Evolutionary conservation across 1,140 invertebrate species (phyloP).

Genomic region (Lasaia peninsularis): DNA sequence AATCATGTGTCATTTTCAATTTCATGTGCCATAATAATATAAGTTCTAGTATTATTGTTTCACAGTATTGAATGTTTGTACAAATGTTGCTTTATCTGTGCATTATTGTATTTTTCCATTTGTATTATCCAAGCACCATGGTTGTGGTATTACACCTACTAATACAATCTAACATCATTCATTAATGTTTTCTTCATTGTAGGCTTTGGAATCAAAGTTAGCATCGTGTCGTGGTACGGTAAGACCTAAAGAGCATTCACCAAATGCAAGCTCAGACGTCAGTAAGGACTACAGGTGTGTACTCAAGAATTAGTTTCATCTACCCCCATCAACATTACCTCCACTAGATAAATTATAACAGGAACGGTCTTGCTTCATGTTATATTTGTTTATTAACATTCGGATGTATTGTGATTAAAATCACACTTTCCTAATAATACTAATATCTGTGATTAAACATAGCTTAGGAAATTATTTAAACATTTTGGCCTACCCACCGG

Average conservation of each 20-base stretch:
- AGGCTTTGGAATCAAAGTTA: conserved; percentile 79
- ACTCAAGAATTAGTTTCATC: conserved; percentile 65
- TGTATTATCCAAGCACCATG: conserved; percentile 30
- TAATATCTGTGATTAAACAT: conserved; percentile 69
- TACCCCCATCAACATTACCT: conserved; percentile 27
- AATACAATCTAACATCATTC: conserved; percentile 67
- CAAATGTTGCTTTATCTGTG: conserved; percentile 13
- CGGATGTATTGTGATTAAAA: conserved; percentile 48
- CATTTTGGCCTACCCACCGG: conserved; percentile 67
- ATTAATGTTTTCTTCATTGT: conserved; percentile 75
- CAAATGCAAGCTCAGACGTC: conserved; percentile 61
- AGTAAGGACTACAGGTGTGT: conserved; percentile 76
- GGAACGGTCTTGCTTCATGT: conserved; percentile 40
- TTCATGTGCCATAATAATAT: neutral
- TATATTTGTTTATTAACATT: conserved; percentile 40
- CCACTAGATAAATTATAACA: conserved; percentile 25
- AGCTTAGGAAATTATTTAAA: conserved; percentile 43
- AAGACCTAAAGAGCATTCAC: conserved; percentile 74
- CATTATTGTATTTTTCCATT: neutral
- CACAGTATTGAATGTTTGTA: neutral
- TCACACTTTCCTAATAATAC: conserved; percentile 65
- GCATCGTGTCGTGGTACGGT: conserved; percentile 76
- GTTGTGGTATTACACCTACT: conserved; percentile 50
- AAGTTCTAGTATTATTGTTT: neutral
- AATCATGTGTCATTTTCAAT: neutral